Percentiles rank a stretch among this genome's conserved stretches.
Evolutionary conservation across 2,113 vertebrate species (phyloP).

Genomic region (Quiscalus mexicanus): DNA sequence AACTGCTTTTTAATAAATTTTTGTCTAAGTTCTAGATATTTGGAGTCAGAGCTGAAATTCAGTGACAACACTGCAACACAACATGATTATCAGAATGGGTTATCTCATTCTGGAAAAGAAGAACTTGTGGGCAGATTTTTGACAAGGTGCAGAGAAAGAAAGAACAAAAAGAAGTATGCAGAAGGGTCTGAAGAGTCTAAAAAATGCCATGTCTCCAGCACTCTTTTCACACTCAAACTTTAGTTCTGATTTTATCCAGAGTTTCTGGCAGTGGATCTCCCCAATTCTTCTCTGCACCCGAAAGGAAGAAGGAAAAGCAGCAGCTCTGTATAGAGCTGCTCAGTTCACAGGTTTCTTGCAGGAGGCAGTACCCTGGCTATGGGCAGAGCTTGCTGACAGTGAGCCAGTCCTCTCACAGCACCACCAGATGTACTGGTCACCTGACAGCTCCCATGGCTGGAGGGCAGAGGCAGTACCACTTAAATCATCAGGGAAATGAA

Average conservation of each 20-base stretch:
- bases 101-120: not conserved
- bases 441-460: not conserved
- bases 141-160: not conserved
- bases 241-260: not conserved
- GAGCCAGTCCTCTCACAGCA: not conserved
- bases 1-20: not conserved
- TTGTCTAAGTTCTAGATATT: not conserved
- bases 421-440: not conserved
- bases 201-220: not conserved
- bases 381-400: not conserved
- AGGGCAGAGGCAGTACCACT: not conserved
- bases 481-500: not conserved
- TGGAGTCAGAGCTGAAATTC: not conserved
- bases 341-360: not conserved
- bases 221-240: not conserved
- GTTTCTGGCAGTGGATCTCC: not conserved
- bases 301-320: not conserved
- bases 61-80: not conserved
- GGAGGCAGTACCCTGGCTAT: not conserved
- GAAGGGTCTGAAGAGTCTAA: not conserved
- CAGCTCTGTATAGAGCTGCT: not conserved
- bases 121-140: not conserved
- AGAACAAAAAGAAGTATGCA: not conserved
- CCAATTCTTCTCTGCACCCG: not conserved
- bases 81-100: not conserved